These are phyloP conservation scores for Gymnodraco acuticeps DNA, from an alignment of 2,797 vertebrate species.

Conservation along the genomic window DNA sequence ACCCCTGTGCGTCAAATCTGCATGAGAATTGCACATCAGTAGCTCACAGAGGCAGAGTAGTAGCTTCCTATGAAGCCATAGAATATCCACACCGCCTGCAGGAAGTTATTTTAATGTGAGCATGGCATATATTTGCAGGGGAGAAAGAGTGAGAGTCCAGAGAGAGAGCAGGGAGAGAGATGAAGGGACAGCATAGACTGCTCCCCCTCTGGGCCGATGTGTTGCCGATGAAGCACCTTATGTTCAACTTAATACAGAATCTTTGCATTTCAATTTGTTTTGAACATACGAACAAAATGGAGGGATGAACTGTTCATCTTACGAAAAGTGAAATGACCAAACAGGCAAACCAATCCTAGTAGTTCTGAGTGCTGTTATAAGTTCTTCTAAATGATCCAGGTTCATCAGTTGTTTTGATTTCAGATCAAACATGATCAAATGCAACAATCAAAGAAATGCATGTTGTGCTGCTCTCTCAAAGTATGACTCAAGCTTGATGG, in stretches of 20 bases:
- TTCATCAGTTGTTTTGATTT: too few species aligned
- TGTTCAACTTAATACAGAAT: not conserved
- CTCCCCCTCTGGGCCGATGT: not conserved
- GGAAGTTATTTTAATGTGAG: slow-evolving; percentile 57
- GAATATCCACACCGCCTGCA: slow-evolving; percentile 44
- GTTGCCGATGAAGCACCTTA: not conserved
- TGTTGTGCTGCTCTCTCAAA: too few species aligned
- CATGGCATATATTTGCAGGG: slow-evolving; percentile 36
- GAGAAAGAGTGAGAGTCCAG: not conserved
- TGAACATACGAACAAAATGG: not conserved
- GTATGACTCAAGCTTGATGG: too few species aligned
- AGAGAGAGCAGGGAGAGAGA: not conserved
- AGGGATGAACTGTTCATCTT: not conserved
- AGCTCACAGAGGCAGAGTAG: slow-evolving; percentile 48
- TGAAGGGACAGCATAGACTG: not conserved
- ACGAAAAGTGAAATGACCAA: not conserved
- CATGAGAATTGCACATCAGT: slow-evolving; percentile 73
- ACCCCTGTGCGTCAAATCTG: slow-evolving; percentile 56
- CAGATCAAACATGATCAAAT: not conserved
- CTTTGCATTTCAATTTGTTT: not conserved
- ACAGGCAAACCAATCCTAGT: not conserved
- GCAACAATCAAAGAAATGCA: too few species aligned
- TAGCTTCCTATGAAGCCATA: slow-evolving; percentile 47
- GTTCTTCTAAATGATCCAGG: not conserved
- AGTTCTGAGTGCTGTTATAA: not conserved